phyloP scores from a whole-genome alignment of 2,888 invertebrate species.

The Anthoptus insignis region DNA sequence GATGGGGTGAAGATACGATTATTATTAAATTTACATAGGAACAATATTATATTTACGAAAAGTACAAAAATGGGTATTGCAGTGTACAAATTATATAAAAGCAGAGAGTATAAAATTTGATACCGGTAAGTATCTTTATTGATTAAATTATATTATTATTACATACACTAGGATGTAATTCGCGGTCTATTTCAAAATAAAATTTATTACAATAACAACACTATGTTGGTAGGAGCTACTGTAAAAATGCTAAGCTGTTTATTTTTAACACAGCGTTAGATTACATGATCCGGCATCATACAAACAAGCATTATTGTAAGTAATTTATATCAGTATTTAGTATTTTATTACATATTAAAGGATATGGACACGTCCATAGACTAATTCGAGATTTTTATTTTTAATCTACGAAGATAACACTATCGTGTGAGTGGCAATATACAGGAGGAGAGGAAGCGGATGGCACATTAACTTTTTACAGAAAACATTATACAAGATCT shows the following conservation, averaged over 20 bases:
- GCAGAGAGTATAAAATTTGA: slow-evolving; percentile 24
- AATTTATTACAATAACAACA: neutral
- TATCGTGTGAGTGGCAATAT: slow-evolving; percentile 67
- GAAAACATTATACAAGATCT: slow-evolving; percentile 64
- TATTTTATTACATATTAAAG: slow-evolving; percentile 48
- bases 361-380: slow-evolving; percentile 74
- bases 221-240: neutral
- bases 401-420: slow-evolving; percentile 43
- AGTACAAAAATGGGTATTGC: slow-evolving; percentile 37
- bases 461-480: slow-evolving; percentile 79
- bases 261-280: neutral
- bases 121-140: slow-evolving; percentile 10
- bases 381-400: slow-evolving; percentile 45
- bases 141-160: too few relatives aligned
- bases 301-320: slow-evolving; percentile 7
- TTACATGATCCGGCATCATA: slow-evolving; percentile 22
- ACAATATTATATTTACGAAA: slow-evolving; percentile 37
- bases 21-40: slow-evolving; percentile 35
- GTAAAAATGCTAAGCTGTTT: neutral
- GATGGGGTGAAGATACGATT: slow-evolving; percentile 11
- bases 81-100: slow-evolving; percentile 33
- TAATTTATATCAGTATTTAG: neutral
- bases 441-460: slow-evolving; percentile 76
- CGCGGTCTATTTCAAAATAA: neutral
- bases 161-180: neutral